Conservation (phyloP, 2,888 invertebrate genomes). For the Xestia rhomboidea region DNA sequence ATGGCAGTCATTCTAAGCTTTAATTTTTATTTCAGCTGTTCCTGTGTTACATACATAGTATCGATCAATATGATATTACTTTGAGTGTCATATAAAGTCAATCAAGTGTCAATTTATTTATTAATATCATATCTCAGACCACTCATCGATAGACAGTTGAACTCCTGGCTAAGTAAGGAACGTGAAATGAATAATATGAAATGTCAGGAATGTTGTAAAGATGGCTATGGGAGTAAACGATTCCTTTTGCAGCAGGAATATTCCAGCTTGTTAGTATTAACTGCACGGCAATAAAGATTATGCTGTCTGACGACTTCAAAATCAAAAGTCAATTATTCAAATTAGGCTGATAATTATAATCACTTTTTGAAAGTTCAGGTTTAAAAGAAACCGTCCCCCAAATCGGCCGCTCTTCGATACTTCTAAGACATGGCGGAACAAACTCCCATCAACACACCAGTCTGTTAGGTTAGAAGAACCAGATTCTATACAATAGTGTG, state of each 20-base stretch:
- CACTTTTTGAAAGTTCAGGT: too few species aligned
- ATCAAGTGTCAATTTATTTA: slow-evolving; percentile 64
- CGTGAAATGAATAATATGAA: slow-evolving; percentile 27
- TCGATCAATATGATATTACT: slow-evolving; percentile 29
- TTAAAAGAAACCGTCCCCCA: too few species aligned
- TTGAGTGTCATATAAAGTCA: slow-evolving; percentile 53
- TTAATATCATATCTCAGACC: slow-evolving; percentile 41
- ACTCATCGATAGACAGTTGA: slow-evolving; percentile 38
- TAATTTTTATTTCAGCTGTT: slow-evolving; percentile 12
- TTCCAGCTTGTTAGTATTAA: not conserved
- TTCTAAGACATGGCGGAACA: too few species aligned
- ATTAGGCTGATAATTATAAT: too few species aligned
- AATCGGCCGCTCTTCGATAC: too few species aligned
- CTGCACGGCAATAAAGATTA: not conserved
- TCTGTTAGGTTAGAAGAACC: too few species aligned
- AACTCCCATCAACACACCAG: too few species aligned
- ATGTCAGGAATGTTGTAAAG: not conserved
- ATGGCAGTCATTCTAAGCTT: slow-evolving; percentile 17
- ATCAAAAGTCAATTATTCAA: too few species aligned
- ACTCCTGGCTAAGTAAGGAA: slow-evolving; percentile 13
- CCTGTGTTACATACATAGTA: slow-evolving; percentile 12
- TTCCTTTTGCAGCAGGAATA: not conserved
- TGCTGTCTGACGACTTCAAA: not conserved
- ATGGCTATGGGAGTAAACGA: not conserved
- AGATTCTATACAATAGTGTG: too few species aligned